Base-by-base conservation (phyloP, 2,888 invertebrate species). In the Pollenia amentaria region DNA sequence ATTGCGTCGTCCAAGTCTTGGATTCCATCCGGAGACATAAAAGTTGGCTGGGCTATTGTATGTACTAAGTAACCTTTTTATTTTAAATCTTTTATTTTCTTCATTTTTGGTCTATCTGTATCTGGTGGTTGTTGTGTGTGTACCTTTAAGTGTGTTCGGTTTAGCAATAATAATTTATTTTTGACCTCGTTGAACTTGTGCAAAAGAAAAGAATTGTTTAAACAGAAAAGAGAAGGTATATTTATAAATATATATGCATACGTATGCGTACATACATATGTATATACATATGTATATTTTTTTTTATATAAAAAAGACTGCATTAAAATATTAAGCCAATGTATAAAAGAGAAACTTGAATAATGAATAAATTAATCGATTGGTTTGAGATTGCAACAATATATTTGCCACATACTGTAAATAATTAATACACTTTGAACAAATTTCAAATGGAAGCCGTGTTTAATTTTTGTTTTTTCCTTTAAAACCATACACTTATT, bases 131-230 rank as follows among this genome's bases (percentile, higher is more conserved):
- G 57, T 57, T 21, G 51, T 67, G 29, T 46, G 42, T 55, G 65
- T 76, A 65, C 6, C 29, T 29, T 29, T 0, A 4, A 29, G 29
- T 29, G 67, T 38, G 21, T 67, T 55, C 29, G 55, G 6, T 16
- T 29, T 18, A 55, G 40, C 16, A 67, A 48, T 29, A 75, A 60
- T 51, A 67, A 60, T 57, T 75, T 42, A 57, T 29, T 44, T 72
- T 57, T 73, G 48, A 75, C 48, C 67, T 81, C 73, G 40, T 60
- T 75, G 81, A 65, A 65, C 73, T 60, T 75, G n/a, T 42, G 42
- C 51, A 38, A 42, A 60, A 29, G 42, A 21, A 65, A 38, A 79
- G 44, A 65, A 67, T 38, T 29, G 29, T 29, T 29, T 29, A 29
- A 29, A 29, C 29, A 29, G 3, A 29, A 53, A 29, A 29, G 29